phyloP scores from a whole-genome alignment of 2,888 invertebrate genomes.

The Auanema freiburgensis region DNA sequence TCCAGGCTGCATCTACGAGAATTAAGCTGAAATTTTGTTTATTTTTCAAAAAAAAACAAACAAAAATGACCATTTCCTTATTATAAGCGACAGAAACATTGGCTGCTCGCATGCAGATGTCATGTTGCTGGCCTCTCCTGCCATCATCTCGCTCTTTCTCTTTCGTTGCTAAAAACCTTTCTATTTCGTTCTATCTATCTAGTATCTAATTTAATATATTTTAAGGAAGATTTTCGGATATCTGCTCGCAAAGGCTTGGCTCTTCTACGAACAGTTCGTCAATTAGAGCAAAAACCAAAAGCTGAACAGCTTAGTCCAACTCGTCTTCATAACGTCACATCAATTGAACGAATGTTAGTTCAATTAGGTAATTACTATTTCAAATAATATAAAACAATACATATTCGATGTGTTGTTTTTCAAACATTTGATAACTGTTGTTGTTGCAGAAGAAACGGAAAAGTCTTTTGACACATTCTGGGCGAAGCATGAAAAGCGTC shows the following conservation, averaged over 20 bases:
- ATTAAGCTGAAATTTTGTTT: no score
- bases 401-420: neutral
- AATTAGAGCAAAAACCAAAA: slow-evolving; percentile 60
- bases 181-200: neutral
- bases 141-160: no score
- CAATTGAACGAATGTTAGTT: slow-evolving; percentile 79
- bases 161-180: neutral
- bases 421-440: no score
- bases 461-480: slow-evolving; percentile 91
- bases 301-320: slow-evolving; percentile 63
- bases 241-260: slow-evolving; percentile 87
- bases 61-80: neutral
- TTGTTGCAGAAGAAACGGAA: slow-evolving; percentile 72
- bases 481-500: slow-evolving; percentile 84
- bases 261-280: slow-evolving; percentile 73
- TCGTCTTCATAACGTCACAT: slow-evolving; percentile 77
- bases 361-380: slow-evolving; percentile 36
- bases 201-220: slow-evolving; percentile 6
- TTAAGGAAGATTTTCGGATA: slow-evolving; percentile 79
- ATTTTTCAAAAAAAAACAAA: no score
- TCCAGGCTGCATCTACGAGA: no score
- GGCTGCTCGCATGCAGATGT: no score
- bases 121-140: no score
- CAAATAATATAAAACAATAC: neutral
- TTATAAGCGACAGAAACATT: neutral